A percentile compares a stretch with the other conserved stretches of the same genome.
Evolutionary conservation across 2,797 vertebrate genomes (phyloP).

Genomic region (Lutjanus argentimaculatus): DNA sequence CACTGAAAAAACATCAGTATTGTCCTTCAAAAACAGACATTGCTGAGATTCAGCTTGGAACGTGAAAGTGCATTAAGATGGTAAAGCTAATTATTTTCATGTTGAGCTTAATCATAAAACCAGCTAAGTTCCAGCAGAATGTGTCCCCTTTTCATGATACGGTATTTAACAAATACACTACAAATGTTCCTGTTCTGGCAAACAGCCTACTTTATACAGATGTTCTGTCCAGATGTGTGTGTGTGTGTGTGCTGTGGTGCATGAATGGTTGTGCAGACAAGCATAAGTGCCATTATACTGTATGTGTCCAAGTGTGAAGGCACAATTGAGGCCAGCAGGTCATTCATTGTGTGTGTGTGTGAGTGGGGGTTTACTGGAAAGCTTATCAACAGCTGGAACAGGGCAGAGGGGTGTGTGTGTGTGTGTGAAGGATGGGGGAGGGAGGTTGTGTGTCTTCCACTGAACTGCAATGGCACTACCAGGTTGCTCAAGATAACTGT

Average conservation of each 20-base stretch:
- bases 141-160: too few species aligned
- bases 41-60: background rate
- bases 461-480: background rate
- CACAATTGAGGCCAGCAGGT: constrained; percentile 25
- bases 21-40: background rate
- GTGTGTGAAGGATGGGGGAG: background rate
- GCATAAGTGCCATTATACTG: too few species aligned
- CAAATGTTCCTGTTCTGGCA: background rate
- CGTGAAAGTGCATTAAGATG: background rate
- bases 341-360: constrained; percentile 1
- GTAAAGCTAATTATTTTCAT: background rate
- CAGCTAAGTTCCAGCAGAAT: background rate
- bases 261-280: too few species aligned
- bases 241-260: background rate
- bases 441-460: background rate
- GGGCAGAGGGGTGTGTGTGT: background rate
- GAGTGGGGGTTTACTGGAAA: background rate
- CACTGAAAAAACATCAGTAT: background rate
- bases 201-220: background rate
- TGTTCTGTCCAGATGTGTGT: constrained; percentile 6
- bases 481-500: background rate
- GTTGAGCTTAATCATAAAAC: background rate
- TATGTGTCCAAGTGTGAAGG: background rate
- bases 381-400: too few species aligned
- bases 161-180: background rate